Percentiles rank a stretch among this genome's conserved stretches.
These are phyloP conservation scores for Geotrupes spiniger DNA, from an alignment of 2,888 invertebrate genomes.

Conservation along the genomic window DNA sequence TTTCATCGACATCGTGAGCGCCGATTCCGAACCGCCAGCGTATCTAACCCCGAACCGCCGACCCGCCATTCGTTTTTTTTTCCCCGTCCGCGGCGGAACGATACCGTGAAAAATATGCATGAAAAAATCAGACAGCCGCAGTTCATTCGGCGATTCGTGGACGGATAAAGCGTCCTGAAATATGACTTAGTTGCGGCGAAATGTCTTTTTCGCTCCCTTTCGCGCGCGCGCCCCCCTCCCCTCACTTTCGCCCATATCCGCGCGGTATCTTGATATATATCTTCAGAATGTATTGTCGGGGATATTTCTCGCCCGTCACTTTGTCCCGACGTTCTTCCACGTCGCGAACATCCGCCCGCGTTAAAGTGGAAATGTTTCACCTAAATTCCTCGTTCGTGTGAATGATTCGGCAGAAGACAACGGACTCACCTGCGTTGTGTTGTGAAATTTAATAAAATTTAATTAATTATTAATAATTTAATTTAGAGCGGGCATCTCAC, in stretches of 20 bases:
- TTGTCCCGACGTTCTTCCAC: not conserved
- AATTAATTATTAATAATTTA: too few relatives aligned
- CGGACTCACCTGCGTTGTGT: too few relatives aligned
- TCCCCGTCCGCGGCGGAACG: not conserved
- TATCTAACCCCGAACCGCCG: too few relatives aligned
- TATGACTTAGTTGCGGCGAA: conserved; percentile 1
- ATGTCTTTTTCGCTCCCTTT: conserved; percentile 1
- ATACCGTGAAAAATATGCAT: conserved; percentile 1
- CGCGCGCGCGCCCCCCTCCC: not conserved
- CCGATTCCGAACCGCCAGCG: too few relatives aligned
- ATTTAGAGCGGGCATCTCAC: too few relatives aligned
- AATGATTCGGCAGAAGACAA: too few relatives aligned
- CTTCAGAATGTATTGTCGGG: not conserved
- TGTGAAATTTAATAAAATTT: too few relatives aligned
- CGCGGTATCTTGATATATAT: conserved; percentile 1
- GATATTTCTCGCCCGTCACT: not conserved
- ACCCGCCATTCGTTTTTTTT: too few relatives aligned
- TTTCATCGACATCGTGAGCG: too few relatives aligned
- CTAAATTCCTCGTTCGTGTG: too few relatives aligned
- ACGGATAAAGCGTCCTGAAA: conserved; percentile 1
- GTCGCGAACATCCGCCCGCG: not conserved
- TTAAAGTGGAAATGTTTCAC: too few relatives aligned
- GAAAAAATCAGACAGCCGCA: not conserved
- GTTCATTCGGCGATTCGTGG: not conserved
- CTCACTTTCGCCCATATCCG: not conserved